Evolutionary conservation across 2,888 invertebrate species (phyloP).

Genomic region (Matsumyia berberina): DNA sequence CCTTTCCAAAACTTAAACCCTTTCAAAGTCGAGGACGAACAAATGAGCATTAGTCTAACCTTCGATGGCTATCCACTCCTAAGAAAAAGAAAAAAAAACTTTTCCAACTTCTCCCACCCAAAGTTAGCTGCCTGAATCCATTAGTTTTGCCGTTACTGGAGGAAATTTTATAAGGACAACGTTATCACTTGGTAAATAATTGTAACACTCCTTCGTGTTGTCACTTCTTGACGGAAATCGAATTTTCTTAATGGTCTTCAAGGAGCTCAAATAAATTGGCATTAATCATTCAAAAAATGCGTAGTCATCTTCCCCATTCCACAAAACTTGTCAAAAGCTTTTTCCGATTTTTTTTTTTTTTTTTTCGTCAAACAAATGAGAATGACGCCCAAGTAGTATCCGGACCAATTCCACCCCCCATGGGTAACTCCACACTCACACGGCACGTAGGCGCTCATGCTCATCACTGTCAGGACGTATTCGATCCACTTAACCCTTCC

Average conservation of each 20-base stretch:
- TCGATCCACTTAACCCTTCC: constrained; percentile 59
- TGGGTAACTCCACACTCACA: neutral
- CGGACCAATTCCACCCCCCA: constrained; percentile 8
- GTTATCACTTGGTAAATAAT: constrained; percentile 10
- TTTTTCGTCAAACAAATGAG: neutral
- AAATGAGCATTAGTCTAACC: too few relatives aligned
- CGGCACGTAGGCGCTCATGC: constrained; percentile 25
- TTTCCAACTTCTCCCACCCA: neutral
- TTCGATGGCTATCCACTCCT: neutral
- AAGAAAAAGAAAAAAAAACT: neutral
- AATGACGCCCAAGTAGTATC: neutral
- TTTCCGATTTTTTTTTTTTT: neutral
- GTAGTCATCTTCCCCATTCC: neutral
- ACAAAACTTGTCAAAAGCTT: neutral
- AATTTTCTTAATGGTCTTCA: constrained; percentile 25
- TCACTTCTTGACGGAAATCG: constrained; percentile 17
- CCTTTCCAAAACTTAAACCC: too few relatives aligned
- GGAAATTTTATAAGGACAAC: neutral
- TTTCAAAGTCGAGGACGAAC: too few relatives aligned
- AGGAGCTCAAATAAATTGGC: constrained; percentile 11
- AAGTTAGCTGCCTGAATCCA: neutral
- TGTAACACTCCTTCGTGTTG: constrained; percentile 10
- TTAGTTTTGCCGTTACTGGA: neutral
- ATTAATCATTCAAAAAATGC: constrained; percentile 29
- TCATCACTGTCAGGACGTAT: constrained; percentile 58